Conservation (phyloP, 2,888 invertebrate genomes). For the Phengaris arion region DNA sequence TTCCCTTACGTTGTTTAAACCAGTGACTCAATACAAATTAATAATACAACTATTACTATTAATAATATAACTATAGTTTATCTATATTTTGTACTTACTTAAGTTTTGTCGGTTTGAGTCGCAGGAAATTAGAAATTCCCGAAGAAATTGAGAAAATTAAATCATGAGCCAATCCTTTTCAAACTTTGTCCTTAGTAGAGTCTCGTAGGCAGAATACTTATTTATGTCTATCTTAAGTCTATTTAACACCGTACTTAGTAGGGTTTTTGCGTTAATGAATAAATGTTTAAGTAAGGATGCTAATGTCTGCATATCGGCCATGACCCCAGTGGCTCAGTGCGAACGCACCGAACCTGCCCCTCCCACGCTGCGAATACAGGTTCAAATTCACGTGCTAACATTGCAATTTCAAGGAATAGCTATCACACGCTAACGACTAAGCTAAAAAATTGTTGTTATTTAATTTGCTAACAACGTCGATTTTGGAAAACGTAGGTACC, state of each 20-base stretch:
- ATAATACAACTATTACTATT: too few relatives aligned
- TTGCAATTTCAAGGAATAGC: conserved; percentile 2
- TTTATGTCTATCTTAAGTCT: too few relatives aligned
- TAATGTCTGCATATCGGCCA: conserved; percentile 31
- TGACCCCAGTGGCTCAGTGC: conserved; percentile 36
- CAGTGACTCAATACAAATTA: background rate
- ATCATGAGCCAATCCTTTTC: too few relatives aligned
- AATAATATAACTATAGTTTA: too few relatives aligned
- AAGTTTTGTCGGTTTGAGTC: too few relatives aligned
- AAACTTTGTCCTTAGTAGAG: too few relatives aligned
- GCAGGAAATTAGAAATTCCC: too few relatives aligned
- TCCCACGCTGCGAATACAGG: conserved; percentile 14
- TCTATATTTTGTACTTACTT: too few relatives aligned
- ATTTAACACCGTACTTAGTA: background rate
- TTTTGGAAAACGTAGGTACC: background rate
- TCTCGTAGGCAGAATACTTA: too few relatives aligned
- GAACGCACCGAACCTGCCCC: conserved; percentile 33
- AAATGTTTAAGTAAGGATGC: background rate
- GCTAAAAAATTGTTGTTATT: background rate
- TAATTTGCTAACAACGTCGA: background rate
- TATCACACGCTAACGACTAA: background rate
- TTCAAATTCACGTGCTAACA: conserved; percentile 10
- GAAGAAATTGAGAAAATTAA: too few relatives aligned
- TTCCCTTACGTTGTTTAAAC: background rate
- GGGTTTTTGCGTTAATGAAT: background rate